phyloP scores from a whole-genome alignment of 92 coral and sea anemone genomes.

The Diadumene lineata region DNA sequence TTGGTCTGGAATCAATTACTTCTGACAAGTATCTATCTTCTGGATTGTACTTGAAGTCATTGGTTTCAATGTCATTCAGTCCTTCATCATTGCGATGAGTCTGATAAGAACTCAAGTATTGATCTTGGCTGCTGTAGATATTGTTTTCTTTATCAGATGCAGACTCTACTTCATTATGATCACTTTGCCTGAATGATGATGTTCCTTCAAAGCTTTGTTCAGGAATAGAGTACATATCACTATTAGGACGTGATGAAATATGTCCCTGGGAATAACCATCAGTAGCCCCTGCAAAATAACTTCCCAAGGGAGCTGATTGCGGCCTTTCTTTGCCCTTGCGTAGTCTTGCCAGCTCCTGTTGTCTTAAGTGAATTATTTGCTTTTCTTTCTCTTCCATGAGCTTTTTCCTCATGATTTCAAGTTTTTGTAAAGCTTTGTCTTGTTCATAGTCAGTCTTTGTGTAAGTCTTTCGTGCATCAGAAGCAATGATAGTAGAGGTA shows the following conservation, averaged over 20 bases:
- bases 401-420: slow-evolving; percentile 63
- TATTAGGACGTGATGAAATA: slow-evolving; percentile 33
- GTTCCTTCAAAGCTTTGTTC: slow-evolving; percentile 51
- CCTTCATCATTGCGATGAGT: not conserved
- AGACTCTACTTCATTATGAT: slow-evolving; percentile 52
- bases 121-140: not conserved
- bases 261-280: slow-evolving; percentile 1
- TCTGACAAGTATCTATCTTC: slow-evolving; percentile 4
- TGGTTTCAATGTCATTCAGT: not conserved
- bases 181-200: not conserved
- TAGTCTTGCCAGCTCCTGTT: slow-evolving; percentile 70
- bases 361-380: slow-evolving; percentile 52
- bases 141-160: slow-evolving; percentile 70
- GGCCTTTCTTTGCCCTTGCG: slow-evolving; percentile 34
- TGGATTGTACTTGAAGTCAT: not conserved
- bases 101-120: not conserved
- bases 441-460: slow-evolving; percentile 25
- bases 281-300: slow-evolving; percentile 1
- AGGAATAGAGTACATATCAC: slow-evolving; percentile 68
- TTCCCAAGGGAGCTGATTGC: not conserved
- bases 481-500: not conserved
- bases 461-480: not conserved
- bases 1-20: slow-evolving; percentile 1
- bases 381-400: slow-evolving; percentile 70
- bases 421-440: slow-evolving; percentile 54